Base-by-base conservation (phyloP, 1,140 invertebrate genomes). In the Ips typographus region DNA sequence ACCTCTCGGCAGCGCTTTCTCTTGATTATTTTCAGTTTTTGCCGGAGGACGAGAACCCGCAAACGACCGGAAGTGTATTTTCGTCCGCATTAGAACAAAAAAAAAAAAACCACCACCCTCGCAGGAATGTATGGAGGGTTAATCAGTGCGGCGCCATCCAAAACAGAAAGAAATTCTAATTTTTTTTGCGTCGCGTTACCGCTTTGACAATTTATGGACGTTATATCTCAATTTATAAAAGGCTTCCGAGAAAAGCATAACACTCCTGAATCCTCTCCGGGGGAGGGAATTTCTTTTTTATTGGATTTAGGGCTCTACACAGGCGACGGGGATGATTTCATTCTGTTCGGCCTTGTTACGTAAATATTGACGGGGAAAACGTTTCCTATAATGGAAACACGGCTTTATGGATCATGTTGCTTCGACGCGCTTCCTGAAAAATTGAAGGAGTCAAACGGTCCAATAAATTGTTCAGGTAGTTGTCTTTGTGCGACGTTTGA, bases 161-260 rank as follows among this genome's bases (percentile, higher is more conserved):
- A 53, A 41, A 64, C 52, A 64, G 53, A 64, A 42, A 2, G n/a
- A 64, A 64, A 40, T 53, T 64, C 40, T n/a, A n/a, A 38, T 57
- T 57, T 65, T 57, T 38, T 8, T 43, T 37, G 3, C 41, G 51
- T 40, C 38, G 5, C 44, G 4, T 4, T 47, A 4, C n/a, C 44
- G n/a, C 44, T 47, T n/a, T 64, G 41, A 65, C 40, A 65, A 53
- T 22, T 22, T 22, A 67, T 67, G 51, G 65, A 59, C 65, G 44
- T 51, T 60, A 39, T 67, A 59, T 67, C 65, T 67, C 52, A 57
- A 66, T 66, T 66, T 66, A 58, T 66, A 66, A 58, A 22, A 43
- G 44, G 44, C 44, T 49, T 49, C 44, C 22, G 22, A 22, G 22
- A 22, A 22, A 22, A 22, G 22, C 22, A 22, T 22, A 22, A 22